phyloP scores from a whole-genome alignment of 2,113 vertebrate genomes.

The Petaurus breviceps region DNA sequence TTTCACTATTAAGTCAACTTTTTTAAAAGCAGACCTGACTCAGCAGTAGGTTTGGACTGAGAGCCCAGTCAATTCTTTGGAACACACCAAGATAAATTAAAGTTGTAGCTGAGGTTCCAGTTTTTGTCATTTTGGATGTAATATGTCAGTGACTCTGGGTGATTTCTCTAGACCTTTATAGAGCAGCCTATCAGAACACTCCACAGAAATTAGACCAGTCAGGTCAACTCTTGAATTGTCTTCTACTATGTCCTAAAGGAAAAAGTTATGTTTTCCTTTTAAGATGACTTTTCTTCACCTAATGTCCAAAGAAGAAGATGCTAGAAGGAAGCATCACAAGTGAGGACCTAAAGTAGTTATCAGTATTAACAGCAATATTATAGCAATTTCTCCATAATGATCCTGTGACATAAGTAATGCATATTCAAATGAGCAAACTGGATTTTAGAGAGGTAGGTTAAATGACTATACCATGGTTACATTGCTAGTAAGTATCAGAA shows the following conservation, averaged over 20 bases:
- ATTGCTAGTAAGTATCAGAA: neutral
- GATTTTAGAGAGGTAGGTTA: neutral
- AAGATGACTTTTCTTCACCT: neutral
- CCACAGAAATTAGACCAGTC: neutral
- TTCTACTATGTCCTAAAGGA: conserved; percentile 33
- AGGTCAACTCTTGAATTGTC: neutral
- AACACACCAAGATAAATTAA: neutral
- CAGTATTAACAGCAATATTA: neutral
- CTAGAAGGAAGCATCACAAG: conserved; percentile 6
- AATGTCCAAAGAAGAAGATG: neutral
- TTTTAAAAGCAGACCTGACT: neutral
- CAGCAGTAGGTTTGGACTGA: neutral
- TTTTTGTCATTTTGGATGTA: conserved; percentile 37
- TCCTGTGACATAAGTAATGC: neutral
- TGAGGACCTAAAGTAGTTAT: neutral
- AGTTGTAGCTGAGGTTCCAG: neutral
- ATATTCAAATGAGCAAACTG: neutral
- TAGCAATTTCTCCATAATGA: neutral
- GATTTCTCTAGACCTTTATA: conserved; percentile 6
- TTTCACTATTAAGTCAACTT: conserved; percentile 6
- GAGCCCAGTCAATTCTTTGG: neutral
- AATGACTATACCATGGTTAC: neutral
- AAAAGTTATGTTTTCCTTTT: conserved; percentile 5
- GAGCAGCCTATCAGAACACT: neutral
- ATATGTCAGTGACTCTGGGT: conserved; percentile 40